Evolutionary conservation across 2,888 invertebrate genomes (phyloP).

Genomic region (Sipha maydis): DNA sequence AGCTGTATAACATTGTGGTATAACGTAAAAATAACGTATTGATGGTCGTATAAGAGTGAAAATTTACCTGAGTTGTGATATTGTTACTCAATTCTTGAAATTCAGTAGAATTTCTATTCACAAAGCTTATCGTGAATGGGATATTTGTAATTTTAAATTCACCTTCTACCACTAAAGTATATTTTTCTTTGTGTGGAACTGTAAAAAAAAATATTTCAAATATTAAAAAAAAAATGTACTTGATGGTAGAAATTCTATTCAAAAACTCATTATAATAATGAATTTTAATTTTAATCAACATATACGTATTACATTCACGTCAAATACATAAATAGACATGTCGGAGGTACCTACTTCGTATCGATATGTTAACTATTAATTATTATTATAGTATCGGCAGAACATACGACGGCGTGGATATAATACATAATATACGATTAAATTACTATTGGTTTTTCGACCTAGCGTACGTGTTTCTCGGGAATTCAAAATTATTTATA

Average conservation of each 20-base stretch:
- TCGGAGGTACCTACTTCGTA: background rate
- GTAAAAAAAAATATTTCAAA: background rate
- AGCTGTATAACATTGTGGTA: background rate
- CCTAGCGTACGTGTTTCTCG: constrained; percentile 31
- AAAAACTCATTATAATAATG: background rate
- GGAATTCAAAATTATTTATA: constrained; percentile 24
- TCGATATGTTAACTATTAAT: constrained; percentile 24
- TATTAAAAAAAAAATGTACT: background rate
- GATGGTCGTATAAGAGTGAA: background rate
- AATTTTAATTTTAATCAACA: constrained; percentile 27
- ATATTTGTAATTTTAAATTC: constrained; percentile 56
- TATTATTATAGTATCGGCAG: background rate
- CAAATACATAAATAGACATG: background rate
- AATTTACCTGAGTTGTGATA: constrained; percentile 49
- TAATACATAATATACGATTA: background rate
- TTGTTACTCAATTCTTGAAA: constrained; percentile 44
- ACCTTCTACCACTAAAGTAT: constrained; percentile 53
- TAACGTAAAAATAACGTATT: background rate
- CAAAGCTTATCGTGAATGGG: constrained; percentile 48
- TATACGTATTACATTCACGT: background rate
- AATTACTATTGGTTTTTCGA: constrained; percentile 49
- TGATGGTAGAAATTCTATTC: no score
- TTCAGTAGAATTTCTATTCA: constrained; percentile 47
- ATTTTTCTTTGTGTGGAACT: constrained; percentile 49
- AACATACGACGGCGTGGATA: background rate